Base-by-base conservation (phyloP, 2,113 vertebrate species). In the Myanophis thanlyinensis region DNA sequence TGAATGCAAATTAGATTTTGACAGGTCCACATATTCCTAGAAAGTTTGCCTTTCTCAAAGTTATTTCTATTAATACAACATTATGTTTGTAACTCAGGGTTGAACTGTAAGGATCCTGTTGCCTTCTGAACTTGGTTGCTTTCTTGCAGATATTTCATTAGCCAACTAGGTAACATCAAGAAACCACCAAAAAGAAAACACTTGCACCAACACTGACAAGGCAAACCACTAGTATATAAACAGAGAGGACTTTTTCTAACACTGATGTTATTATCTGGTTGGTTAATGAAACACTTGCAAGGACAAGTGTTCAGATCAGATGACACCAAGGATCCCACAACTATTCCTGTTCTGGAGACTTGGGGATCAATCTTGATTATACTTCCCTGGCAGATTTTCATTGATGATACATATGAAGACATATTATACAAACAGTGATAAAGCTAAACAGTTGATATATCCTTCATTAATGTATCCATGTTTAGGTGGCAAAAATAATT, bases 1-100 rank as follows among this genome's bases (percentile, higher is more conserved):
- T 91, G 49, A 87, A 87, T 87, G 27, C 20, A 91, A 87, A 87
- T 87, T 91, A 87, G 10, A 56, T 35, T 87, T 91, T 85, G 46
- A 87, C 48, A 91, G 25, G 20, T 91, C 23, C 22, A 46, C 51
- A 85, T 86, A 53, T 27, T 91, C 52, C 52, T 86, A 93, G 86
- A 1, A 89, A 86, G 35, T 1, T 52, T 86, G n/a, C 49, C 46
- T 93, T 91, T 84, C 15, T 54, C 22, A 87, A 87, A 86, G 52
- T 35, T 62, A 18, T 86, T 15, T 30, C 8, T 47, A 86, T 59
- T 11, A 67, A 67, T 67, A 67, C 59, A 67, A 67, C 12, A 67
- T 11, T 15, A 67, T 67, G n/a, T 67, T 30, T 67, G 12, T n/a
- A 67, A 12, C 30, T 30, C 27, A n/a, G 30, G 11, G 30, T 15